Conservation (phyloP, 2,113 vertebrate genomes). For the Megaceryle torquata region DNA sequence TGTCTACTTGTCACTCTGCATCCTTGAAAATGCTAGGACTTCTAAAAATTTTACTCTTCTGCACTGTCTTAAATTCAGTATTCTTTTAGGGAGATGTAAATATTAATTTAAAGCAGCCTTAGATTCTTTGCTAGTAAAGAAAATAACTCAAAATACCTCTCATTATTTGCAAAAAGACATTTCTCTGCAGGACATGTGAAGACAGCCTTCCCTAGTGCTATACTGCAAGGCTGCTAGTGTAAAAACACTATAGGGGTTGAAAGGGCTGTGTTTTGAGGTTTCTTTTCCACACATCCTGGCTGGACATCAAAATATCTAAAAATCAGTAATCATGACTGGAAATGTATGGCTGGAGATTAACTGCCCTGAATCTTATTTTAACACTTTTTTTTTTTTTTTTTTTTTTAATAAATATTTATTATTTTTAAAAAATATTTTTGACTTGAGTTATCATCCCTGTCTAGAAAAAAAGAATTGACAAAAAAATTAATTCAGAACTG, state of each 20-base stretch:
- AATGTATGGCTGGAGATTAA: neutral
- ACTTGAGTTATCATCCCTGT: too few relatives aligned
- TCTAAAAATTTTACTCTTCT: neutral
- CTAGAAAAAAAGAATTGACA: too few relatives aligned
- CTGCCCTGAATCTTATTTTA: neutral
- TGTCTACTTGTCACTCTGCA: neutral
- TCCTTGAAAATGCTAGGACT: neutral
- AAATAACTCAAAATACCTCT: neutral
- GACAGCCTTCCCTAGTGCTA: neutral
- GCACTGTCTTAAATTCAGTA: neutral
- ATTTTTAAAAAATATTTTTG: too few relatives aligned
- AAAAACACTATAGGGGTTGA: neutral
- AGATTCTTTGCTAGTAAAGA: neutral
- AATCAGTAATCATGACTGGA: neutral
- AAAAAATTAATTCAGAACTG: too few relatives aligned
- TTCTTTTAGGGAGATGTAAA: neutral
- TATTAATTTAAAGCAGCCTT: neutral
- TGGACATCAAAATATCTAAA: neutral
- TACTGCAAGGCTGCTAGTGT: neutral
- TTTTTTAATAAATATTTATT: too few relatives aligned
- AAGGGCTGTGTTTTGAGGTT: neutral
- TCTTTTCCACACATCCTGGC: neutral
- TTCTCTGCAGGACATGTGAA: neutral
- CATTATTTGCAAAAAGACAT: neutral
- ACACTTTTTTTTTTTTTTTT: neutral